A percentile compares a stretch with the other conserved stretches of the same genome.
phyloP scores from a whole-genome alignment of 2,797 vertebrate genomes.

The Karalla daura region DNA sequence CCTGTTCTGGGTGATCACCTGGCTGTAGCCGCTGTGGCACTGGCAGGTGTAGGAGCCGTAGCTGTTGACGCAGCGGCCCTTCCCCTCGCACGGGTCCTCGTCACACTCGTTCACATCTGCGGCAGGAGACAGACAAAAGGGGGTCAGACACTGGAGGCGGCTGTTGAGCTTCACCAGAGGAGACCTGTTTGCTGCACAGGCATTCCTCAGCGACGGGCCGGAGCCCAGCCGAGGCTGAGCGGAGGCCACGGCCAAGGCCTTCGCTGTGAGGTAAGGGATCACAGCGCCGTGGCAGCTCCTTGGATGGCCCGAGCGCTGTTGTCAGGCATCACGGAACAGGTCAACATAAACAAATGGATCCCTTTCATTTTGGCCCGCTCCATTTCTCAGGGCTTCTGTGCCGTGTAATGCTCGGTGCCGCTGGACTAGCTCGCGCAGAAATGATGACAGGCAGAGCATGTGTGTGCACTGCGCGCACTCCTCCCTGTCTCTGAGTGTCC shows the following conservation, averaged over 20 bases:
- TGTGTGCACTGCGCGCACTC: constrained; percentile 34
- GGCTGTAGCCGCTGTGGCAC: constrained; percentile 89
- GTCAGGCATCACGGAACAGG: constrained; percentile 68
- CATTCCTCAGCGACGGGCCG: constrained; percentile 55
- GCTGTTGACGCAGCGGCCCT: constrained; percentile 89
- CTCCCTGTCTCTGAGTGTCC: constrained; percentile 2
- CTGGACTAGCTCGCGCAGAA: constrained; percentile 36
- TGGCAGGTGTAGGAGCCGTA: constrained; percentile 91
- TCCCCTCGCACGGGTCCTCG: constrained; percentile 87
- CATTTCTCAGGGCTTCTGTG: constrained; percentile 55
- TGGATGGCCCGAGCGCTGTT: constrained; percentile 59
- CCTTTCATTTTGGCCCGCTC: constrained; percentile 58
- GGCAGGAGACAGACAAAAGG: no score
- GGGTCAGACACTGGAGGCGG: background rate
- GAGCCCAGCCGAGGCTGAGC: constrained; percentile 47
- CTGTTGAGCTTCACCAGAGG: constrained; percentile 32
- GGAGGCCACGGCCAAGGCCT: constrained; percentile 48
- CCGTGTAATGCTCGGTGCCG: constrained; percentile 40
- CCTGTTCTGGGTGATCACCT: constrained; percentile 82
- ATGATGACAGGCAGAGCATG: constrained; percentile 53
- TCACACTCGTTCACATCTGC: constrained; percentile 93
- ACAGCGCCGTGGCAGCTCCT: constrained; percentile 66
- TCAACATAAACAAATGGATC: constrained; percentile 69
- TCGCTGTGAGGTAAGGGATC: constrained; percentile 62
- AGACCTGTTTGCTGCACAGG: constrained; percentile 20